Conservation (phyloP, 2,888 invertebrate genomes). For the Chrysodeixis includens region DNA sequence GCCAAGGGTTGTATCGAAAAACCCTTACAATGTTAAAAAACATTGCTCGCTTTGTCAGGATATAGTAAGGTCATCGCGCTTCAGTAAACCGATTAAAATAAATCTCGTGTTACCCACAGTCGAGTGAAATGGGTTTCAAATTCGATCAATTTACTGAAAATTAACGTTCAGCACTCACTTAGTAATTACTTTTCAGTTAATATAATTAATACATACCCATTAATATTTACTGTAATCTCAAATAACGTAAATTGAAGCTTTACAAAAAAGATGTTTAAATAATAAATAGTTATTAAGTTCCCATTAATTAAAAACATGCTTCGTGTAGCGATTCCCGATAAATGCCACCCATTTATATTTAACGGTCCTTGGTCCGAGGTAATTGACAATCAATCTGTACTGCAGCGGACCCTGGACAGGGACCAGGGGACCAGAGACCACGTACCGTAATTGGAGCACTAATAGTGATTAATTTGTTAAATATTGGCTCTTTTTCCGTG, state of each 20-base stretch:
- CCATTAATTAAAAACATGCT: constrained; percentile 57
- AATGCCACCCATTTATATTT: constrained; percentile 61
- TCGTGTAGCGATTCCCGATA: constrained; percentile 50
- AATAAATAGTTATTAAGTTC: constrained; percentile 36
- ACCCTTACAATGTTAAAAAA: neutral
- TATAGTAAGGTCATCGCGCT: neutral
- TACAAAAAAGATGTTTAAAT: constrained; percentile 17
- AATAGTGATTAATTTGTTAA: constrained; percentile 34
- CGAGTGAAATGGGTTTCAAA: neutral
- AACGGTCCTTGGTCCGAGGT: constrained; percentile 57
- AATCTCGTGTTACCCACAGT: neutral
- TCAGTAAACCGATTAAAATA: neutral
- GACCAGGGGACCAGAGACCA: constrained; percentile 12
- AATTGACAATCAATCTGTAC: constrained; percentile 68
- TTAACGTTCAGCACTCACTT: neutral
- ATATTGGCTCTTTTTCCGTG: constrained; percentile 10
- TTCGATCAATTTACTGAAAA: neutral
- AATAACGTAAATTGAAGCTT: constrained; percentile 13
- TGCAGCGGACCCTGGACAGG: constrained; percentile 31
- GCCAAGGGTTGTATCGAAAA: neutral
- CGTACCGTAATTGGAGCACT: constrained; percentile 31
- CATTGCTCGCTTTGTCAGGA: neutral
- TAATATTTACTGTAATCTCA: neutral
- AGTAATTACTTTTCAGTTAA: neutral
- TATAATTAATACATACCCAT: neutral